Base-by-base conservation (phyloP, 2,888 invertebrate genomes). In the Mythimna impura region DNA sequence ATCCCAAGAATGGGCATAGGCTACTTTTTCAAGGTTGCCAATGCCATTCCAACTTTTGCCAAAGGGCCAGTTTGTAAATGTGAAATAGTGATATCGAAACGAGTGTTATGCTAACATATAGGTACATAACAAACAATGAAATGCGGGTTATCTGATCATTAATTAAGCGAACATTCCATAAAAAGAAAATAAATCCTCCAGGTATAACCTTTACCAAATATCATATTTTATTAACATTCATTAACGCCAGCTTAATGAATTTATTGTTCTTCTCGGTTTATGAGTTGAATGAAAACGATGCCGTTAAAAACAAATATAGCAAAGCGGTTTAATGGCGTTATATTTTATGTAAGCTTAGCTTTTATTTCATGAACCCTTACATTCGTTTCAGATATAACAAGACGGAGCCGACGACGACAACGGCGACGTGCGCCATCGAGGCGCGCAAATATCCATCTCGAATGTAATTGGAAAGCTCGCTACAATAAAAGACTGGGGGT, bases 381-480 rank as follows among this genome's bases (percentile, higher is more conserved):
- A 88, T 86, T 89, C 87, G 86, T 89, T 89, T 86, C 86, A 73
- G 80, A 86, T 89, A 91, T 92, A 91, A 90, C 89, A 89, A 89
- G 86, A 86, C 82, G 75, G 76, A 83, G 83, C 47, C 72, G 74
- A 64, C 57, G 69, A 65, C 65, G 63, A 12, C 47, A 73, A 80
- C 75, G 66, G 25, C 57, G 78, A 86, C 76, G 73, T 77, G 78
- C 68, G 82, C 80, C 84, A 86, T 81, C 87, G 82, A 78, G 86
- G 76, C 85, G 79, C 83, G 85, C 88, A 89, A 90, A 92, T 92
- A 91, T 90, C 90, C 91, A 89, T 92, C 90, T 89, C 89, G 89
- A 85, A 88, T 90, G 92, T 93, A 94, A 94, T 93, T 94, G 93
- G 91, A 93, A 93, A 92, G 90, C 91, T 91, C 89, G 91, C 89